Percentiles rank a stretch among this genome's conserved stretches.
Evolutionary conservation across 2,797 vertebrate species (phyloP).

Genomic region (Sebastes oblongus): DNA sequence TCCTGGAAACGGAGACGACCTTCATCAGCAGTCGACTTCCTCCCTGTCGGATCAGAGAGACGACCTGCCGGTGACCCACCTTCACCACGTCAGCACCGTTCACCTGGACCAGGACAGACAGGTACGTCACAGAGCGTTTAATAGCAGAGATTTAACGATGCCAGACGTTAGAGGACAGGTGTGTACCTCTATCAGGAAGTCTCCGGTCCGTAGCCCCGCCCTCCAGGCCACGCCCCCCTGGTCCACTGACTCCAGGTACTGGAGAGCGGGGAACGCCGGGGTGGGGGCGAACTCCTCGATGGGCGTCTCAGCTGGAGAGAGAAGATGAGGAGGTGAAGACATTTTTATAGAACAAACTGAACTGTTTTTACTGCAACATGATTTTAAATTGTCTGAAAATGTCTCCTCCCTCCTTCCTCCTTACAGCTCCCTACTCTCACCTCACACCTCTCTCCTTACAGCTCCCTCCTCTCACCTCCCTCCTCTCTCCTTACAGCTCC

Average conservation of each 20-base stretch:
- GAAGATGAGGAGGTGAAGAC: neutral
- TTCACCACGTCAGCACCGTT: conserved; percentile 82
- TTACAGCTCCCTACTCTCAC: too few relatives aligned
- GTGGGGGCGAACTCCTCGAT: conserved; percentile 99
- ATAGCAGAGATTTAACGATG: neutral
- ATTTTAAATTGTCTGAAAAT: neutral
- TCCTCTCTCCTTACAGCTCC: too few relatives aligned
- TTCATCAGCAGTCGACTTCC: conserved; percentile 96
- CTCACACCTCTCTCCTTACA: too few relatives aligned
- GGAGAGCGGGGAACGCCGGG: conserved; percentile 94
- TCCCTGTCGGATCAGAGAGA: conserved; percentile 94
- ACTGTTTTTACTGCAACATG: too few relatives aligned
- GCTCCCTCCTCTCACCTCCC: too few relatives aligned
- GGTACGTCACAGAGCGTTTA: neutral
- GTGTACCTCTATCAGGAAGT: conserved; percentile 85
- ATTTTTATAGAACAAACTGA: neutral
- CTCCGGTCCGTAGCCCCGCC: conserved; percentile 88
- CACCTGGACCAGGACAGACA: conserved; percentile 61
- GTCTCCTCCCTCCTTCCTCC: too few relatives aligned
- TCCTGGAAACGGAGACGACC: conserved; percentile 95
- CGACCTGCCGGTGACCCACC: conserved; percentile 90
- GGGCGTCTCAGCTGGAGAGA: conserved; percentile 90
- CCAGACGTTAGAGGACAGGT: neutral
- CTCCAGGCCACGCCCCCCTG: conserved; percentile 97
- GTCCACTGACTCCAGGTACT: conserved; percentile 97